A percentile compares a stretch with the other conserved stretches of the same genome.
Evolutionary conservation across 1,140 invertebrate genomes (phyloP).

Genomic region (Drosophila nigromelanica): DNA sequence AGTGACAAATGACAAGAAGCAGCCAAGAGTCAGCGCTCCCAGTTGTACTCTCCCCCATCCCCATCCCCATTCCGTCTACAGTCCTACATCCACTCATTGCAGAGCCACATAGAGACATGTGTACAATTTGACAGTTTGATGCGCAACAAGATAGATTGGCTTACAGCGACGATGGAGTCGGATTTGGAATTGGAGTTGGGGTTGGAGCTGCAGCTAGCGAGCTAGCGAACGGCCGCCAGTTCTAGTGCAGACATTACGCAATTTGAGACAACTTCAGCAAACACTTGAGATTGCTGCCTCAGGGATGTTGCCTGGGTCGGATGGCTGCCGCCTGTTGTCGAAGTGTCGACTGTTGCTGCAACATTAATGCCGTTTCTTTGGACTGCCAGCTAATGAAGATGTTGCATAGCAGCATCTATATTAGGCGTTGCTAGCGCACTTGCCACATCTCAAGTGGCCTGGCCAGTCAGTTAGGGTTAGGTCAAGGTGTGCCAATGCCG

Average conservation of each 20-base stretch:
- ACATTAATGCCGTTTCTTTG: conserved; percentile 45
- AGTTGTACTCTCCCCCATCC: neutral
- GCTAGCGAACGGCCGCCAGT: conserved; percentile 18
- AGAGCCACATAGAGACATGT: conserved; percentile 50
- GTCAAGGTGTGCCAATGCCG: conserved; percentile 35
- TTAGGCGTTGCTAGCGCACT: conserved; percentile 5
- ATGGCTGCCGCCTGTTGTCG: conserved; percentile 17
- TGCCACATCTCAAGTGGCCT: conserved; percentile 26
- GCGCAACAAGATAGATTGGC: conserved; percentile 74
- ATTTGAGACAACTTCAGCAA: conserved; percentile 74
- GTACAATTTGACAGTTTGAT: conserved; percentile 70
- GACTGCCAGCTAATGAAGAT: conserved; percentile 46
- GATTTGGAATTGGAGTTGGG: conserved; percentile 6
- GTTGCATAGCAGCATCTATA: conserved; percentile 22
- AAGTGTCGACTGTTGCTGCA: conserved; percentile 31
- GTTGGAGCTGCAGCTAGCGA: conserved; percentile 36
- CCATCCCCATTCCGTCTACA: too few species aligned
- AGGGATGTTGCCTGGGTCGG: conserved; percentile 18
- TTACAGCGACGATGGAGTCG: conserved; percentile 34
- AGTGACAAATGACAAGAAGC: conserved; percentile 69
- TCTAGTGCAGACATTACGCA: conserved; percentile 69
- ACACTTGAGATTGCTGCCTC: conserved; percentile 51
- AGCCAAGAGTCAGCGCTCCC: conserved; percentile 28
- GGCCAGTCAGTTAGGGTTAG: conserved; percentile 23
- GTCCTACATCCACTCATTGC: neutral